Percentiles rank a stretch among this genome's conserved stretches.
Conservation (phyloP, 2,113 vertebrate genomes). For the Larimichthys crocea region DNA sequence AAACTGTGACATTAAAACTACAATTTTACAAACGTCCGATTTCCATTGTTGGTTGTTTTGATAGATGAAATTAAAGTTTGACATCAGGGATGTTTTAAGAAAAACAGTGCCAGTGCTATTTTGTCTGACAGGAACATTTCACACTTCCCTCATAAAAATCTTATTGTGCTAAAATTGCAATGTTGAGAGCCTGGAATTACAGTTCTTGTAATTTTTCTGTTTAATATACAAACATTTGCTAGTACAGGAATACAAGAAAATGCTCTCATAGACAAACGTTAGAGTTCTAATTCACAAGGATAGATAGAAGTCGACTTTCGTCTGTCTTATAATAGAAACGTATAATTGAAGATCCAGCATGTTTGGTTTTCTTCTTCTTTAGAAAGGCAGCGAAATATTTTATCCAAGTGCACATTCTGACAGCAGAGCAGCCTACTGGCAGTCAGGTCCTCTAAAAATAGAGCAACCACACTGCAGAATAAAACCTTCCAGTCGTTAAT, state of each 20-base stretch:
- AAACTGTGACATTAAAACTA: conserved; percentile 31
- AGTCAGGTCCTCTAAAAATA: conserved; percentile 40
- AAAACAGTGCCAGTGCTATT: background rate
- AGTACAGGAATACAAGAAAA: background rate
- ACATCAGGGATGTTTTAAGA: background rate
- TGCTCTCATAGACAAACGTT: conserved; percentile 10
- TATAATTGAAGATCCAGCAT: background rate
- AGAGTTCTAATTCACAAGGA: background rate
- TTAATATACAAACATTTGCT: background rate
- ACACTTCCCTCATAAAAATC: background rate
- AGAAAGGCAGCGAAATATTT: conserved; percentile 19
- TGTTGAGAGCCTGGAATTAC: background rate
- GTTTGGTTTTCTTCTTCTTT: conserved; percentile 11
- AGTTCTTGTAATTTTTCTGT: background rate
- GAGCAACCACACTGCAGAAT: conserved; percentile 25
- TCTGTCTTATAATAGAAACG: background rate
- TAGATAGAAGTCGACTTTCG: background rate
- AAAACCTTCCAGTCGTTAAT: conserved; percentile 20
- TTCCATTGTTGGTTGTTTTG: conserved; percentile 3
- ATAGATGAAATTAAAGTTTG: background rate
- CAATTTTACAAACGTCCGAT: background rate
- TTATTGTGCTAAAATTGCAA: conserved; percentile 5
- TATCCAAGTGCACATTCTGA: conserved; percentile 16
- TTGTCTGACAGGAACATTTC: background rate
- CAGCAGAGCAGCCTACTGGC: conserved; percentile 7